A percentile compares a stretch with the other conserved stretches of the same genome.
Evolutionary conservation across 1,140 invertebrate genomes (phyloP).

Genomic region (Drosophila rhopaloa): DNA sequence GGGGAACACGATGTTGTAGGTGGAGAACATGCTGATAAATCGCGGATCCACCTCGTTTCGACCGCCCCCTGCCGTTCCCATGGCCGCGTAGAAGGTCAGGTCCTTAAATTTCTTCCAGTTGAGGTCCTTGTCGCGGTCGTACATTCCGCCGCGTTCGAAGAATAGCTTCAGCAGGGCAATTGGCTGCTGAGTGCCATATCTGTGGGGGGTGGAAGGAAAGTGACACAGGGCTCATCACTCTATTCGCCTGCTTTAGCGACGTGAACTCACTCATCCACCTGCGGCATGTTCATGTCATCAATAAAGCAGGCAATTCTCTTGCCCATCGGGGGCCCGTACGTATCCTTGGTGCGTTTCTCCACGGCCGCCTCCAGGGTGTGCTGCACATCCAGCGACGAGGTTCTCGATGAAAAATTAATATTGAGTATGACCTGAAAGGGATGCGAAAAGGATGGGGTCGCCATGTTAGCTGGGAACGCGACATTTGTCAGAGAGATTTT

Average conservation of each 20-base stretch:
- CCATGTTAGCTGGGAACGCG: slow-evolving; percentile 40
- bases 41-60: slow-evolving; percentile 95
- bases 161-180: slow-evolving; percentile 95
- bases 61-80: slow-evolving; percentile 90
- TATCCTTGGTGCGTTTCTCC: slow-evolving; percentile 95
- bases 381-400: slow-evolving; percentile 95
- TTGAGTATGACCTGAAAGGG: slow-evolving; percentile 88
- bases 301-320: slow-evolving; percentile 95
- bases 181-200: slow-evolving; percentile 96
- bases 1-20: slow-evolving; percentile 94
- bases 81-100: slow-evolving; percentile 91
- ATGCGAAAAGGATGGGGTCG: slow-evolving; percentile 1
- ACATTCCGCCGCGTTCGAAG: slow-evolving; percentile 93
- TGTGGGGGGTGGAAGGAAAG: slow-evolving; percentile 81
- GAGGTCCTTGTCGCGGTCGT: slow-evolving; percentile 94
- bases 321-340: slow-evolving; percentile 93
- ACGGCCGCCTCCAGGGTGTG: slow-evolving; percentile 93
- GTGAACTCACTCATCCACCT: slow-evolving; percentile 87
- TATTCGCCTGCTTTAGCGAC: slow-evolving; percentile 12
- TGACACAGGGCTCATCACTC: slow-evolving; percentile 1
- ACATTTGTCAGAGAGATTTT: slow-evolving; percentile 70
- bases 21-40: slow-evolving; percentile 94
- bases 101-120: slow-evolving; percentile 95
- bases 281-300: slow-evolving; percentile 97
- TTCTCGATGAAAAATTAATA: slow-evolving; percentile 96